A percentile compares a stretch with the other conserved stretches of the same genome.
Conservation (phyloP, 2,797 vertebrate species). For the Babyrousa celebensis region DNA sequence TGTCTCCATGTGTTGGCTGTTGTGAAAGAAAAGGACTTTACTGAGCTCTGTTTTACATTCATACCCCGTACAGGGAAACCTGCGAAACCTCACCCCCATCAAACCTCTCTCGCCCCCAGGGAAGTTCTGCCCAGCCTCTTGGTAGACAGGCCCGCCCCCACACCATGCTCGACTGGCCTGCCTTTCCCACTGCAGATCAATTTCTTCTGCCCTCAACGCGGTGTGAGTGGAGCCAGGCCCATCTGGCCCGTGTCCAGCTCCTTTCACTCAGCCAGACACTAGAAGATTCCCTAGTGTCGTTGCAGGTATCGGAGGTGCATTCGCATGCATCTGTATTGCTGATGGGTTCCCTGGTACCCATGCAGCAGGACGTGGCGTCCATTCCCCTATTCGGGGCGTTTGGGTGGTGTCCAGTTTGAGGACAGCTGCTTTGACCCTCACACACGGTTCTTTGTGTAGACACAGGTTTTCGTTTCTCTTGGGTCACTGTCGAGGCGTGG, state of each 20-base stretch:
- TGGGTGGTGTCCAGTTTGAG: background rate
- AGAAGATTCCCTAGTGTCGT: background rate
- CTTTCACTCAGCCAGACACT: background rate
- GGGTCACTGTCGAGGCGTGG: background rate
- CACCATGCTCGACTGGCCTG: background rate
- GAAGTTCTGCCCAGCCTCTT: background rate
- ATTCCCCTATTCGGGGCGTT: background rate
- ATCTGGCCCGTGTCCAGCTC: too few species aligned
- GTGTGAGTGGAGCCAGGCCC: background rate
- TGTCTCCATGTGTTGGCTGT: too few species aligned
- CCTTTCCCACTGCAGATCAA: background rate
- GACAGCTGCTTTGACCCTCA: background rate
- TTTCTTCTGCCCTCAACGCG: background rate
- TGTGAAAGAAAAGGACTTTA: background rate
- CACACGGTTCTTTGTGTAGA: background rate
- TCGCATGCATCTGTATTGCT: background rate
- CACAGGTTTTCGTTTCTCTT: background rate
- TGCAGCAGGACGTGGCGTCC: background rate
- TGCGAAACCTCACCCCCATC: background rate
- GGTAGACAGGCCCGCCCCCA: background rate
- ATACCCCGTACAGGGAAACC: background rate
- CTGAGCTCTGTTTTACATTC: background rate
- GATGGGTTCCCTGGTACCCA: background rate
- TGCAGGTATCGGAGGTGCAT: rapidly evolving
- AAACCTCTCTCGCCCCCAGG: background rate